Base-by-base conservation (phyloP, 2,888 invertebrate genomes). In the Chrysolina oricalcia region DNA sequence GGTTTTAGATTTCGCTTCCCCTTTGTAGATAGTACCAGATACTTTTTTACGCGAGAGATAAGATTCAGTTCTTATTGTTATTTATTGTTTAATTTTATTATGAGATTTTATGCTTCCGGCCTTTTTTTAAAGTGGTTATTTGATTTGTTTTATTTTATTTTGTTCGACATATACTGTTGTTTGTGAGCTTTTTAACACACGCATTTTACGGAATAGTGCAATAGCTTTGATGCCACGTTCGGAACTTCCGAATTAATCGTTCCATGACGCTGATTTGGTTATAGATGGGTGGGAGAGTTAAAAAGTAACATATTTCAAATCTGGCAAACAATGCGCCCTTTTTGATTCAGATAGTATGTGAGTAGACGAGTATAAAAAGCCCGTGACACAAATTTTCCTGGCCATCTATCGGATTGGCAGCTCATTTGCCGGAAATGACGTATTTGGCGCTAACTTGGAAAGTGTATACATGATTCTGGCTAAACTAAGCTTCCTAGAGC, bases 121-220 rank as follows among this genome's bases (percentile, higher is more conserved):
- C 35, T 59, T 59, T 59, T 56, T 59, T 23, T 27, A 3, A 35
- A 53, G 53, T 53, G 13, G 5, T 53, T 21, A 21, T 19, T 17
- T 4, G 0, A 50, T 50, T 50, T 43, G 43, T 43, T 43, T 50
- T 50, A n/a, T 19, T 50, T 50, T 50, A 50, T 19, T 50, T 50
- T n/a, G 10, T 50, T 50, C 43, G 50, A 50, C n/a, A 71, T 43
- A 19, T 66, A 74, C 74, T 74, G 74, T 73, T 71, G 74, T 73
- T 63, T 63, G 48, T 48, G 67, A 66, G 70, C 59, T 66, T 59
- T 70, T 35, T 62, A 71, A 74, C 71, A 74, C 48, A 50, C 23
- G 48, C 35, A 66, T 67, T 23, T 59, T 9, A 74, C 17, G 74
- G 74, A 74, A 71, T 65, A 48, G 74, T 74, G 74, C 74, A 74